phyloP scores from a whole-genome alignment of 2,797 vertebrate genomes.

The Mus caroli region DNA sequence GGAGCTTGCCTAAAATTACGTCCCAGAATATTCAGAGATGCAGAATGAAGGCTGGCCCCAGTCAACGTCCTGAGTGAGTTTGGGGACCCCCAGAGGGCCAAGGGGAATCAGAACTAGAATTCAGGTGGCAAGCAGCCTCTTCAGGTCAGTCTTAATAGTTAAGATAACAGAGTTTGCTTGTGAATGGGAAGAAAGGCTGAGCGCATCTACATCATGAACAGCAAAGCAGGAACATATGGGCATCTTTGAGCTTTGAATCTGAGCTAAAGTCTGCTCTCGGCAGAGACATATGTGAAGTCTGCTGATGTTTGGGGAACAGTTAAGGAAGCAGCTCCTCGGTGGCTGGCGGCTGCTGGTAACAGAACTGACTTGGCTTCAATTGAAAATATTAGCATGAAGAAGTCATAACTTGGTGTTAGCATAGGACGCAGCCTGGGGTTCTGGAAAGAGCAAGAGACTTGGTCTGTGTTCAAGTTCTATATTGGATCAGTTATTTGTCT shows the following conservation, averaged over 20 bases:
- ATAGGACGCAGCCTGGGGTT: not conserved
- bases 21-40: not conserved
- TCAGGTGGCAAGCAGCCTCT: not conserved
- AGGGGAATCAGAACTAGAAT: not conserved
- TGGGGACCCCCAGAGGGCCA: not conserved
- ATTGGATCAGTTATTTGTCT: not conserved
- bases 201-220: not conserved
- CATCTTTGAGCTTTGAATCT: conserved; percentile 20
- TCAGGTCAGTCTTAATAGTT: not conserved
- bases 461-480: conserved; percentile 4
- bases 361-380: not conserved
- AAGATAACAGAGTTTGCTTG: not conserved
- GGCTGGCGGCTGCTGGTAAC: conserved; percentile 5
- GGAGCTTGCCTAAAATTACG: not conserved
- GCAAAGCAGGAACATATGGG: conserved; percentile 13
- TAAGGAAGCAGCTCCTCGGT: not conserved
- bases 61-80: not conserved
- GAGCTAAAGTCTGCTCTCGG: conserved; percentile 12
- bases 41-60: not conserved
- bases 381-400: conserved; percentile 26
- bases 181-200: not conserved
- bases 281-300: conserved; percentile 16
- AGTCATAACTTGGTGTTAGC: not conserved
- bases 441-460: not conserved
- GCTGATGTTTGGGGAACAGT: not conserved